phyloP scores from a whole-genome alignment of 2,113 vertebrate genomes.

The Zosterops lateralis region DNA sequence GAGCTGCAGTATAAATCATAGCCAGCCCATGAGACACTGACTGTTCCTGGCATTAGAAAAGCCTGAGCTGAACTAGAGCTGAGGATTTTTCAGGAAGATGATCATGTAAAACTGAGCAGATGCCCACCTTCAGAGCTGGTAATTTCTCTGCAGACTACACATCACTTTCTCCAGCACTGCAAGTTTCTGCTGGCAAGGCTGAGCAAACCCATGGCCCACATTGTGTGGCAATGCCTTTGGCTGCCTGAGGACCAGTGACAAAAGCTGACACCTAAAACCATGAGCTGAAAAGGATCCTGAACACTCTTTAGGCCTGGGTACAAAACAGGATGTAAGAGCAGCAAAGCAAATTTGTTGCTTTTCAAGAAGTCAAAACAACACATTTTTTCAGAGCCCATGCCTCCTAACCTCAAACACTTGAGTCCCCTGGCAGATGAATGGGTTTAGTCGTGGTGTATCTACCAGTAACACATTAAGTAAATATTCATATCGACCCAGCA shows the following conservation, averaged over 20 bases:
- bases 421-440: not conserved
- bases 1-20: not conserved
- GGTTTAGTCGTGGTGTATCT: accelerated
- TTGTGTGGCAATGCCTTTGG: not conserved
- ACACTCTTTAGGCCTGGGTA: not conserved
- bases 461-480: not conserved
- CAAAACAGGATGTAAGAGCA: not conserved
- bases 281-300: not conserved
- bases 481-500: accelerated
- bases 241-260: not conserved
- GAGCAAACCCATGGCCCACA: accelerated
- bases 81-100: not conserved
- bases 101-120: not conserved
- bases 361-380: not conserved
- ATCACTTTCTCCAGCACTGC: not conserved
- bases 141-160: not conserved
- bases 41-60: not conserved
- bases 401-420: not conserved
- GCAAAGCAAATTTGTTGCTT: not conserved
- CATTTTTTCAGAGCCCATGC: not conserved
- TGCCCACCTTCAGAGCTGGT: not conserved
- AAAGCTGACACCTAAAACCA: not conserved
- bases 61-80: not conserved
- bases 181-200: not conserved
- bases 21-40: not conserved